phyloP scores from a whole-genome alignment of 2,113 vertebrate genomes.

The Crotalus helleri region DNA sequence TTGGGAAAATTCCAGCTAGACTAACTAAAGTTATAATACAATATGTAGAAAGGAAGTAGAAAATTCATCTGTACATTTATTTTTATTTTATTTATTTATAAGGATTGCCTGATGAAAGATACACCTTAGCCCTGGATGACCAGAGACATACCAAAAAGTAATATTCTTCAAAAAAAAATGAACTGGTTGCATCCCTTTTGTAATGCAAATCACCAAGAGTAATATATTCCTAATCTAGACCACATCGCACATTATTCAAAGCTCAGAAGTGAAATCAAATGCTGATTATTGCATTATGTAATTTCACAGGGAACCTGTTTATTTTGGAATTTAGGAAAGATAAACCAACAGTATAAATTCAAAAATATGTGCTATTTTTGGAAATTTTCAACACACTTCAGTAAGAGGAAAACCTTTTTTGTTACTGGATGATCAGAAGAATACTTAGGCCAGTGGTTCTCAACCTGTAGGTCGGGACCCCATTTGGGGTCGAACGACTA shows the following conservation, averaged over 20 bases:
- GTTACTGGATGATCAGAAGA: not conserved
- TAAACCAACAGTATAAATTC: accelerated
- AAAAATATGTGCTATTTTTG: not conserved
- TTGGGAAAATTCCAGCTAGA: constrained; percentile 22
- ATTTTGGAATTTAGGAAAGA: accelerated
- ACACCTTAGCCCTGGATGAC: not conserved
- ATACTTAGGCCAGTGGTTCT: too few species aligned
- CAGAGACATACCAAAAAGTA: not conserved
- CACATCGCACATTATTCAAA: not conserved
- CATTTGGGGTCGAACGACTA: too few species aligned
- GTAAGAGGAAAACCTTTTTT: not conserved
- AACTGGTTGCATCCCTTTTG: not conserved
- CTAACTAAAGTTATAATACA: constrained; percentile 20
- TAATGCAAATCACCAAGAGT: not conserved
- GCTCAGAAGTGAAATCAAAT: not conserved
- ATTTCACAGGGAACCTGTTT: not conserved
- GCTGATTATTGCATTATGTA: not conserved
- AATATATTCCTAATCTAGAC: not conserved
- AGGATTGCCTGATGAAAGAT: not conserved
- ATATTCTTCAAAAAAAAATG: not conserved
- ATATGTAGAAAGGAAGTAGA: constrained; percentile 7
- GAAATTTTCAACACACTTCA: not conserved
- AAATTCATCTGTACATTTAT: constrained; percentile 7
- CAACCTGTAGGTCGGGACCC: too few species aligned
- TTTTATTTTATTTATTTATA: not conserved